Conservation (phyloP, 2,888 invertebrate genomes). For the Biston betularia region DNA sequence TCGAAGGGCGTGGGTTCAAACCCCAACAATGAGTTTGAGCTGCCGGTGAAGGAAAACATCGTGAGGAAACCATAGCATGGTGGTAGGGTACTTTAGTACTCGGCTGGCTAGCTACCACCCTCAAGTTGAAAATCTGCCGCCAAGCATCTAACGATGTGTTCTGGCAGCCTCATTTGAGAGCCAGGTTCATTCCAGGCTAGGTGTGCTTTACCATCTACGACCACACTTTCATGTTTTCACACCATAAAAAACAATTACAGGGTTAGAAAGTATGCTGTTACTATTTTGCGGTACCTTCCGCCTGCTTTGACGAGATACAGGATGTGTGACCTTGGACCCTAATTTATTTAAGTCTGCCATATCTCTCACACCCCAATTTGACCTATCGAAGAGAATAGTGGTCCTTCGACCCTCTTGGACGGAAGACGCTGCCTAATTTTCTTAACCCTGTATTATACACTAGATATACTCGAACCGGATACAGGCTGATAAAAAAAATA, state of each 20-base stretch:
- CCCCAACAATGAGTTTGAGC: too few species aligned
- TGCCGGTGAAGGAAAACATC: too few species aligned
- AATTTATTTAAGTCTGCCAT: slow-evolving; percentile 20
- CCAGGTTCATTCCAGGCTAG: too few species aligned
- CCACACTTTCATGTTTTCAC: not conserved
- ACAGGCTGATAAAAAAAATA: too few species aligned
- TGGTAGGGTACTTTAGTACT: too few species aligned
- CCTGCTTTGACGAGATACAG: not conserved
- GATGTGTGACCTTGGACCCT: slow-evolving; percentile 9
- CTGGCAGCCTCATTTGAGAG: too few species aligned
- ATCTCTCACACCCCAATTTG: slow-evolving; percentile 11
- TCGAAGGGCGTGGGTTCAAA: too few species aligned
- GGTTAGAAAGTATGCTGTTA: too few species aligned
- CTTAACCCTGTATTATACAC: slow-evolving; percentile 7
- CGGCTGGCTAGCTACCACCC: too few species aligned
- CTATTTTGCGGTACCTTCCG: not conserved
- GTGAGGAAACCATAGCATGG: too few species aligned
- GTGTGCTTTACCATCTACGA: not conserved
- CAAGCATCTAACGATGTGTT: too few species aligned
- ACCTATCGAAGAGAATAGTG: slow-evolving; percentile 10
- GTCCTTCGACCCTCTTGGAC: slow-evolving; percentile 15
- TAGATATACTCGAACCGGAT: not conserved
- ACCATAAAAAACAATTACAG: not conserved
- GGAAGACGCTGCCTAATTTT: slow-evolving; percentile 24
- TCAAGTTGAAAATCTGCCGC: too few species aligned